phyloP scores from a whole-genome alignment of 2,113 vertebrate genomes.

The Tapirus terrestris region DNA sequence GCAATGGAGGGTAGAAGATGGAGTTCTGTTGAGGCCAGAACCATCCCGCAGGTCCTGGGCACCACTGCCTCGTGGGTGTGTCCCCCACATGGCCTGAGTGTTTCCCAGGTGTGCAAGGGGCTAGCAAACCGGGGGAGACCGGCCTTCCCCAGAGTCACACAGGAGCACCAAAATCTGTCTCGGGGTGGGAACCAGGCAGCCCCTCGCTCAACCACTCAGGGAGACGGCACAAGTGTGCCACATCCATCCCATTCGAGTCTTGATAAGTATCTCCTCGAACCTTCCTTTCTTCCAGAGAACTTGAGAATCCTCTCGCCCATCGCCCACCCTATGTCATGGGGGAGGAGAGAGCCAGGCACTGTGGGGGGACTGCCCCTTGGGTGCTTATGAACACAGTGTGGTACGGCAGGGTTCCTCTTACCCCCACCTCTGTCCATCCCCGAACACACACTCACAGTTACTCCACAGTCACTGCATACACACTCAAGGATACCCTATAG shows the following conservation, averaged over 20 bases:
- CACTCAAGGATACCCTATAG: too few species aligned
- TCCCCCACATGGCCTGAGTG: neutral
- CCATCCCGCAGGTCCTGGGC: rapidly evolving
- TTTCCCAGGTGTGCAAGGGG: neutral
- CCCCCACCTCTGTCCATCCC: neutral
- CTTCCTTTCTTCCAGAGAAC: neutral
- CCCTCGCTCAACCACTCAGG: neutral
- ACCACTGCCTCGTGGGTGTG: rapidly evolving
- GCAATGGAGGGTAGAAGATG: neutral
- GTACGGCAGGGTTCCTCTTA: neutral
- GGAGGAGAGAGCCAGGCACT: neutral
- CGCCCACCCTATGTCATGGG: rapidly evolving
- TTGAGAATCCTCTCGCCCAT: neutral
- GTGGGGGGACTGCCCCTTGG: neutral
- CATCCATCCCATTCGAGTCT: neutral
- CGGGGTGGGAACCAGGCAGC: neutral
- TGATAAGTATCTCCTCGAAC: rapidly evolving
- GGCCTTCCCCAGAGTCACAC: neutral
- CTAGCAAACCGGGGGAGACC: neutral
- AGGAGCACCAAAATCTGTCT: neutral
- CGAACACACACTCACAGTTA: too few species aligned
- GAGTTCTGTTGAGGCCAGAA: neutral
- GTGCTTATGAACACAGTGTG: rapidly evolving
- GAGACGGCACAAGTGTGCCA: neutral
- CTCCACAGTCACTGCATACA: neutral